Conservation (phyloP, 2,113 vertebrate species). For the Lasiurus cinereus region DNA sequence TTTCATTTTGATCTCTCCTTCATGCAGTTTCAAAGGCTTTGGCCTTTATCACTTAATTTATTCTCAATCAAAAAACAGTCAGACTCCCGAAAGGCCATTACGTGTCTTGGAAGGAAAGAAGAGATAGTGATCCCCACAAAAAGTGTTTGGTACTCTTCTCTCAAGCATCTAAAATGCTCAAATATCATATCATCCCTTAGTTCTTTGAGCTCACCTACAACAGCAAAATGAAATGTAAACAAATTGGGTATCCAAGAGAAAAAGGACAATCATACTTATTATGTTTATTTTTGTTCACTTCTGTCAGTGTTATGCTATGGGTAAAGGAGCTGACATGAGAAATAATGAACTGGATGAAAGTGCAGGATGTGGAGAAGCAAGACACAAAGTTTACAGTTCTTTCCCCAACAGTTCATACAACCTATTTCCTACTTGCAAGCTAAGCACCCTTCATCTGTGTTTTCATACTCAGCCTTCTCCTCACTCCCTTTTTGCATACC, state of each 20-base stretch:
- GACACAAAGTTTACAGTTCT: not conserved
- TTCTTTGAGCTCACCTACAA: slow-evolving; percentile 59
- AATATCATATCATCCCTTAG: not conserved
- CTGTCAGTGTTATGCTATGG: slow-evolving; percentile 41
- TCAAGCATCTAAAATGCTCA: slow-evolving; percentile 26
- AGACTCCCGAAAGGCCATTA: not conserved
- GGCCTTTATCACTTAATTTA: slow-evolving; percentile 53
- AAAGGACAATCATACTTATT: slow-evolving; percentile 24
- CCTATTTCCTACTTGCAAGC: not conserved
- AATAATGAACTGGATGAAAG: slow-evolving; percentile 54
- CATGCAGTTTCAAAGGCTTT: slow-evolving; percentile 22
- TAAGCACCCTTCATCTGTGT: not conserved
- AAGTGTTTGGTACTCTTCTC: not conserved
- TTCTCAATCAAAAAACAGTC: slow-evolving; percentile 56
- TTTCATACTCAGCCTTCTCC: not conserved
- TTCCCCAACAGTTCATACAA: rapidly evolving
- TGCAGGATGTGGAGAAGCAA: not conserved
- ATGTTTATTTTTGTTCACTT: slow-evolving; percentile 60
- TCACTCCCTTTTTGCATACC: not conserved
- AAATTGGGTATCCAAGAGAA: not conserved
- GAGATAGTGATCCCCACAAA: not conserved
- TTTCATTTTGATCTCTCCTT: slow-evolving; percentile 54
- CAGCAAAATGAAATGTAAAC: slow-evolving; percentile 20
- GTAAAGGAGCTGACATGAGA: slow-evolving; percentile 59
- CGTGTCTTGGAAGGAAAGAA: slow-evolving; percentile 52